Evolutionary conservation across 1,140 invertebrate genomes (phyloP).

Genomic region (Steinernema feltiae): DNA sequence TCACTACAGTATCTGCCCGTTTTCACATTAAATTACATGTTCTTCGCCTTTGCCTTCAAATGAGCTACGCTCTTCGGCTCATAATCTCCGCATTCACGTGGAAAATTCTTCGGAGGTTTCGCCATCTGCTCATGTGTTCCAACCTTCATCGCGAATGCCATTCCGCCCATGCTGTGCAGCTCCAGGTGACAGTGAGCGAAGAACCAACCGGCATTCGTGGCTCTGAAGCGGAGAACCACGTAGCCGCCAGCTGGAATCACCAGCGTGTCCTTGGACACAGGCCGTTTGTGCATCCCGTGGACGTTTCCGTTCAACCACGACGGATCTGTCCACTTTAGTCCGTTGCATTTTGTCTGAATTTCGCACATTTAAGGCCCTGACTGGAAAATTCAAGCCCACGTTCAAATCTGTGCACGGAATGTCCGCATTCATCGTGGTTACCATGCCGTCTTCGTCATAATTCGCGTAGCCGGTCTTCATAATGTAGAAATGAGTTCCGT

Average conservation of each 20-base stretch:
- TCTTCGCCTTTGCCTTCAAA: neutral
- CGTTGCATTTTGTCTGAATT: constrained; percentile 1
- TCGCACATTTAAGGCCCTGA: neutral
- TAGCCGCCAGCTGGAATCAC: neutral
- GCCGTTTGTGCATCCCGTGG: neutral
- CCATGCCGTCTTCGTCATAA: constrained; percentile 26
- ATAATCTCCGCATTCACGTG: neutral
- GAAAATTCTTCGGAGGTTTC: neutral
- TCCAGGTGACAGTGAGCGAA: constrained; percentile 6
- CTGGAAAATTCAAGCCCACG: neutral
- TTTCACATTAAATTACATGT: neutral
- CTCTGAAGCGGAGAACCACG: neutral
- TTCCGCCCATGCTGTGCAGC: neutral
- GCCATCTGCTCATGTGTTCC: constrained; percentile 1
- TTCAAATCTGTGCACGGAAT: constrained; percentile 7
- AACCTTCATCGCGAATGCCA: neutral
- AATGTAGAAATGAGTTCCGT: constrained; percentile 52
- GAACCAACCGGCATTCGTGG: neutral
- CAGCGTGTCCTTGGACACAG: neutral
- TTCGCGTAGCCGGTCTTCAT: constrained; percentile 51
- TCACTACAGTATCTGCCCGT: neutral
- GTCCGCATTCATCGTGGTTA: neutral
- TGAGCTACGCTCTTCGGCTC: neutral
- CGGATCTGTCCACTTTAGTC: neutral
- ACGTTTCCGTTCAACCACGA: neutral